A percentile compares a stretch with the other conserved stretches of the same genome.
phyloP scores from a whole-genome alignment of 2,113 vertebrate genomes.

The Myrmecophaga tridactyla region DNA sequence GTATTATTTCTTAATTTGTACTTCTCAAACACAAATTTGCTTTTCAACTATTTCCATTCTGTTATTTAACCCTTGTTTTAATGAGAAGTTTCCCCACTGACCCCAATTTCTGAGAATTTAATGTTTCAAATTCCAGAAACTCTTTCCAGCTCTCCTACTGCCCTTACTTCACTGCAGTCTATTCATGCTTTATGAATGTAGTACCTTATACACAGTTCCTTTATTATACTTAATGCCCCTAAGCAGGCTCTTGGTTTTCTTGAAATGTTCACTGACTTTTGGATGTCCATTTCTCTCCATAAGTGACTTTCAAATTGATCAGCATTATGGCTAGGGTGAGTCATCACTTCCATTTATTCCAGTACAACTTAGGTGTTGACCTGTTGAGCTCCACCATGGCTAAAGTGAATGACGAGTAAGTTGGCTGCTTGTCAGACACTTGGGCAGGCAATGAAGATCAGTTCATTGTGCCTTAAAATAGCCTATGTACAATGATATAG shows the following conservation, averaged over 20 bases:
- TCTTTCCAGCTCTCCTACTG: no score
- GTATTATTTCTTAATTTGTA: constrained; percentile 28
- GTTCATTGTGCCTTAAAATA: background rate
- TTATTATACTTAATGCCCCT: background rate
- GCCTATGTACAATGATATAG: background rate
- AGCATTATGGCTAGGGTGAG: background rate
- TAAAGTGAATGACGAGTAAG: background rate
- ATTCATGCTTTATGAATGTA: no score
- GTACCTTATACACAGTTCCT: background rate
- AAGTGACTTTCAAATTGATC: background rate
- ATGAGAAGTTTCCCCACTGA: background rate
- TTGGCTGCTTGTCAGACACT: background rate
- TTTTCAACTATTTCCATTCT: background rate
- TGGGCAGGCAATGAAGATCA: background rate
- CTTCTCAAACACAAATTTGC: background rate
- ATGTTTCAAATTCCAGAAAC: background rate
- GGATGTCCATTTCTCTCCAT: background rate
- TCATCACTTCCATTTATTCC: background rate
- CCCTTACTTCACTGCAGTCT: no score
- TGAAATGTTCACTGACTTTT: background rate
- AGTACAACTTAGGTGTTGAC: background rate
- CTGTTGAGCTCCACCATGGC: background rate
- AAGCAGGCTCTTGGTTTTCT: background rate
- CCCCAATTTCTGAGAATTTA: background rate
- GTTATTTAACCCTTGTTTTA: background rate